phyloP scores from a whole-genome alignment of 2,113 vertebrate genomes.

The mouse (Mus musculus) region DNA sequence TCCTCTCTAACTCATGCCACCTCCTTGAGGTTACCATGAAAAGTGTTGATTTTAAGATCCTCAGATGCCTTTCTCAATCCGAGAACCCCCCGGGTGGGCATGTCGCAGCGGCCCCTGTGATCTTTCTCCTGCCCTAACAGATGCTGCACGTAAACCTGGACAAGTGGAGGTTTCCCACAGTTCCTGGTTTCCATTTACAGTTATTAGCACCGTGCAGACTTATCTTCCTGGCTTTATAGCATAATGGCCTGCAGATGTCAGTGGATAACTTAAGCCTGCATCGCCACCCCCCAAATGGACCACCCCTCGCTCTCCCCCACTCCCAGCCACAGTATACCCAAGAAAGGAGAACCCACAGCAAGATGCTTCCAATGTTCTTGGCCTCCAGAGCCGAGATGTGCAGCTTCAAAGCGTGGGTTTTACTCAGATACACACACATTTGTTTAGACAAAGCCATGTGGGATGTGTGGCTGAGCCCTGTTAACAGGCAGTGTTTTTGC shows the following conservation, averaged over 20 bases:
- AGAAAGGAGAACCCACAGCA: neutral
- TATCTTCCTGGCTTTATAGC: slow-evolving; percentile 76
- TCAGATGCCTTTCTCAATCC: neutral
- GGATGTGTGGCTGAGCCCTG: neutral
- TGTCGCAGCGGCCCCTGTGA: neutral
- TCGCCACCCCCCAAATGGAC: slow-evolving; percentile 66
- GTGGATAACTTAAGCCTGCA: slow-evolving; percentile 51
- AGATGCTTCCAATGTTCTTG: neutral
- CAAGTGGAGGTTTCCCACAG: slow-evolving; percentile 55
- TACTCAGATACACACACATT: neutral
- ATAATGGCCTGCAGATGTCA: slow-evolving; percentile 82
- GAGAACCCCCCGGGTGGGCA: neutral
- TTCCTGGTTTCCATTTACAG: slow-evolving; percentile 82
- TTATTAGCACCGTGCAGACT: slow-evolving; percentile 75
- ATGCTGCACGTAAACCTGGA: slow-evolving; percentile 33
- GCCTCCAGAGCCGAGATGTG: neutral
- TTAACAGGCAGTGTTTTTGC: neutral
- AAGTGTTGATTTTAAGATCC: slow-evolving; percentile 63
- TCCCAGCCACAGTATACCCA: slow-evolving; percentile 10
- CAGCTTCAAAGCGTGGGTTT: neutral
- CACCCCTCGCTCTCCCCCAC: slow-evolving; percentile 51
- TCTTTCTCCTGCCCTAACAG: neutral
- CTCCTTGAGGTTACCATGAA: neutral
- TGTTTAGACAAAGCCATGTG: slow-evolving; percentile 12
- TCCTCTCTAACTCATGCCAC: slow-evolving; percentile 5